These are phyloP conservation scores for Gymnogyps californianus DNA, from an alignment of 2,113 vertebrate species.

Conservation along the genomic window DNA sequence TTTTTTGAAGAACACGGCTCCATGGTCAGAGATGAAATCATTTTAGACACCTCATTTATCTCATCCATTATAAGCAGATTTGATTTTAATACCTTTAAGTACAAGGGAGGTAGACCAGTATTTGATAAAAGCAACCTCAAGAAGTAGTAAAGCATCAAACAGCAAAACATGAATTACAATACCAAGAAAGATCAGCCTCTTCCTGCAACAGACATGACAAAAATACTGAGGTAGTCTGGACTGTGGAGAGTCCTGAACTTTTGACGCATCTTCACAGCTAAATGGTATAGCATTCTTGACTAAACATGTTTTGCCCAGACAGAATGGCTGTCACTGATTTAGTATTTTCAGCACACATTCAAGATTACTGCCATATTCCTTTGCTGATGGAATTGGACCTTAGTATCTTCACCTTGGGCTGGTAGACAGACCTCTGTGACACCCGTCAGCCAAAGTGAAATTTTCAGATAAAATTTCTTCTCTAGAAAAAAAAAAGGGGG, in stretches of 20 bases:
- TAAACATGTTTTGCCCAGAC: background rate
- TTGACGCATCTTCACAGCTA: background rate
- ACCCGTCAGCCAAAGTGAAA: background rate
- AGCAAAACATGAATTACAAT: background rate
- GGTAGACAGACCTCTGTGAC: background rate
- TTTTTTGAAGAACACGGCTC: background rate
- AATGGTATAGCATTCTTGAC: background rate
- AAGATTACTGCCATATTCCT: background rate
- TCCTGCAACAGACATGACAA: background rate
- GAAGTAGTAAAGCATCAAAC: background rate
- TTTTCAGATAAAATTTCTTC: background rate
- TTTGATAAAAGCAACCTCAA: background rate
- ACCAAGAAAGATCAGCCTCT: background rate
- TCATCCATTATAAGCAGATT: background rate
- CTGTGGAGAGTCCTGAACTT: background rate
- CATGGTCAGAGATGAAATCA: background rate
- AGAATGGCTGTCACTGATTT: background rate
- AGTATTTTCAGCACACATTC: background rate
- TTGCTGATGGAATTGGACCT: background rate
- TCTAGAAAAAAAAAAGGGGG: rapidly evolving
- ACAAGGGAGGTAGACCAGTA: background rate
- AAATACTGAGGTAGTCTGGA: background rate
- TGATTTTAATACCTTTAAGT: background rate
- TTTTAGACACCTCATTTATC: background rate
- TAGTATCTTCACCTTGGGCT: background rate